Conservation (phyloP, 2,797 vertebrate genomes). For the Gobio occitaniae region DNA sequence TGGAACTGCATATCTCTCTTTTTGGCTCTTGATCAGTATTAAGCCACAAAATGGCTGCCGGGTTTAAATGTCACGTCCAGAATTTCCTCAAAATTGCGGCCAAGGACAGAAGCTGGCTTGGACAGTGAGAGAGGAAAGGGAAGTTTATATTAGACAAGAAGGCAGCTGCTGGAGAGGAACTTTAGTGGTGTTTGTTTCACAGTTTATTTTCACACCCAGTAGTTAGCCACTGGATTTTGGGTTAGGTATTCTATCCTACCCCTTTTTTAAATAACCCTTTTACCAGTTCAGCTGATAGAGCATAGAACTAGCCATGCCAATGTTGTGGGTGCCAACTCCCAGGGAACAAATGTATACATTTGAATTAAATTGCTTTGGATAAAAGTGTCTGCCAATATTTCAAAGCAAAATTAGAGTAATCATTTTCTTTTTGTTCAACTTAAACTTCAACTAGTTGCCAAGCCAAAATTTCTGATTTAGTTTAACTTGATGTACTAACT, state of each 20-base stretch:
- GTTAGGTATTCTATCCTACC: background rate
- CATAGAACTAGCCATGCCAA: background rate
- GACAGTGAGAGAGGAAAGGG: slow-evolving; percentile 50
- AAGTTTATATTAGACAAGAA: slow-evolving; percentile 49
- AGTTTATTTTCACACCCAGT: slow-evolving; percentile 14
- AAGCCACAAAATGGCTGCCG: slow-evolving; percentile 52
- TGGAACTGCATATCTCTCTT: slow-evolving; percentile 31
- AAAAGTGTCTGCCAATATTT: background rate
- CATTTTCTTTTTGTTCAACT: background rate
- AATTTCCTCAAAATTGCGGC: slow-evolving; percentile 48
- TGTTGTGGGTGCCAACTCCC: background rate
- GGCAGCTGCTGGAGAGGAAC: slow-evolving; percentile 33
- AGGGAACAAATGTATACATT: background rate
- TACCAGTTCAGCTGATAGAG: background rate
- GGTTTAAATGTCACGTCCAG: slow-evolving; percentile 34
- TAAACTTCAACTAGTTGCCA: background rate
- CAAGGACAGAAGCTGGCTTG: slow-evolving; percentile 30
- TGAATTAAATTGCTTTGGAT: background rate
- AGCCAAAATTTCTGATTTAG: background rate
- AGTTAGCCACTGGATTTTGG: slow-evolving; percentile 18
- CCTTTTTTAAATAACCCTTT: background rate
- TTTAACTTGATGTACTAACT: background rate
- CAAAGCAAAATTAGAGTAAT: background rate
- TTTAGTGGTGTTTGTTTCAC: slow-evolving; percentile 2
- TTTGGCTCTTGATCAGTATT: slow-evolving; percentile 48